Conservation (phyloP, 23 tunicate genomes). For the Trididemnum clinides region DNA sequence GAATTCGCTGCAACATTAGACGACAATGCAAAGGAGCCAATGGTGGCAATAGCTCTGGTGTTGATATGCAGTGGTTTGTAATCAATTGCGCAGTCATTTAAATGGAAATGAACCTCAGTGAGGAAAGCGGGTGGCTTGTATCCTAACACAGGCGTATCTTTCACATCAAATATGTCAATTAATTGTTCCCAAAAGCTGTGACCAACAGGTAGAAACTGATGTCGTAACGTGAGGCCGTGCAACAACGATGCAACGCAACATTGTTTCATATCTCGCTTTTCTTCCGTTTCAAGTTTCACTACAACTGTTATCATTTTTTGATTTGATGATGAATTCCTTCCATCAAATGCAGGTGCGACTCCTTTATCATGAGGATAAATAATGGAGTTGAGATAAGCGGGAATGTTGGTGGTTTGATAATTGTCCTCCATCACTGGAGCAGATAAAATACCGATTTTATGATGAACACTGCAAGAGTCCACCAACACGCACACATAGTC, state of each 20-base stretch:
- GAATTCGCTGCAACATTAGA: constrained; percentile 70
- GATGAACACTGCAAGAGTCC: constrained; percentile 2
- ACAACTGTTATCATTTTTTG: constrained; percentile 63
- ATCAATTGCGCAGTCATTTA: constrained; percentile 35
- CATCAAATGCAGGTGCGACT: neutral
- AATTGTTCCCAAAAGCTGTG: constrained; percentile 69
- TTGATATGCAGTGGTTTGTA: constrained; percentile 55
- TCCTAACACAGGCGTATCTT: constrained; percentile 77
- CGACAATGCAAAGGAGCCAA: constrained; percentile 59
- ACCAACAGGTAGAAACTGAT: constrained; percentile 47
- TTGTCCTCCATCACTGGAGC: neutral
- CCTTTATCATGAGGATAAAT: constrained; percentile 4
- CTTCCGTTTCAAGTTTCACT: constrained; percentile 66
- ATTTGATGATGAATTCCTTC: neutral
- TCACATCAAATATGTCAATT: constrained; percentile 58
- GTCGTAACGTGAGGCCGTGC: constrained; percentile 23
- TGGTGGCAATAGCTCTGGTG: constrained; percentile 51
- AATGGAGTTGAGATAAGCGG: neutral
- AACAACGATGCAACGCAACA: constrained; percentile 50
- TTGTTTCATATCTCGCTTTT: constrained; percentile 27
- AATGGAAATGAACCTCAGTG: constrained; percentile 74
- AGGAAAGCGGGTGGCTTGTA: constrained; percentile 79
- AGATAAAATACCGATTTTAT: constrained; percentile 2
- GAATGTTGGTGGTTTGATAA: neutral
- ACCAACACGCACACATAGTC: constrained; percentile 56